A percentile compares a stretch with the other conserved stretches of the same genome.
These are phyloP conservation scores for Hybos culiciformis DNA, from an alignment of 2,888 invertebrate species.

Conservation along the genomic window DNA sequence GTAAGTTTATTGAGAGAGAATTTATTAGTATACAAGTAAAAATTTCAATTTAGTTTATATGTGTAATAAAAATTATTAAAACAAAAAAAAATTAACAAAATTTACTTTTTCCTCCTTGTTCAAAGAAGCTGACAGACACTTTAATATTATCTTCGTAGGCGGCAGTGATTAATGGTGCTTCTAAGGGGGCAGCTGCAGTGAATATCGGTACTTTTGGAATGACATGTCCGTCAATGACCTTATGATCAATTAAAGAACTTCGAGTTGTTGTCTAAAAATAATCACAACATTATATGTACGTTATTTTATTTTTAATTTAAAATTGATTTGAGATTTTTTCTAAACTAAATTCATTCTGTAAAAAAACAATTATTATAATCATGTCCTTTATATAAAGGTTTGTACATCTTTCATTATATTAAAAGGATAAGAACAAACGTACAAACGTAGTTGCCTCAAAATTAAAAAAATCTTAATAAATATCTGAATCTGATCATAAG, in stretches of 20 bases:
- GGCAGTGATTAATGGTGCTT: conserved; percentile 60
- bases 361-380: neutral
- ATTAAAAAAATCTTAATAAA: no score
- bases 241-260: conserved; percentile 62
- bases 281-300: neutral
- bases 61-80: neutral
- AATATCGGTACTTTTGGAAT: conserved; percentile 78
- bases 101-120: conserved; percentile 55
- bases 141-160: conserved; percentile 73
- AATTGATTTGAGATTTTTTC: no score
- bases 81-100: neutral
- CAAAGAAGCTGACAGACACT: conserved; percentile 67
- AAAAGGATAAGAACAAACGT: no score
- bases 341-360: neutral
- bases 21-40: no score
- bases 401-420: no score
- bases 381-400: no score
- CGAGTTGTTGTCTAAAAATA: conserved; percentile 46
- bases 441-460: no score
- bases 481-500: no score
- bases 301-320: no score
- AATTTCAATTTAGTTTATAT: no score
- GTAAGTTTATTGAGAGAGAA: no score
- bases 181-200: conserved; percentile 64
- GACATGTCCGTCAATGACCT: conserved; percentile 81